A percentile compares a stretch with the other conserved stretches of the same genome.
Evolutionary conservation across 2,113 vertebrate genomes (phyloP).

Genomic region (Mus spicilegus): DNA sequence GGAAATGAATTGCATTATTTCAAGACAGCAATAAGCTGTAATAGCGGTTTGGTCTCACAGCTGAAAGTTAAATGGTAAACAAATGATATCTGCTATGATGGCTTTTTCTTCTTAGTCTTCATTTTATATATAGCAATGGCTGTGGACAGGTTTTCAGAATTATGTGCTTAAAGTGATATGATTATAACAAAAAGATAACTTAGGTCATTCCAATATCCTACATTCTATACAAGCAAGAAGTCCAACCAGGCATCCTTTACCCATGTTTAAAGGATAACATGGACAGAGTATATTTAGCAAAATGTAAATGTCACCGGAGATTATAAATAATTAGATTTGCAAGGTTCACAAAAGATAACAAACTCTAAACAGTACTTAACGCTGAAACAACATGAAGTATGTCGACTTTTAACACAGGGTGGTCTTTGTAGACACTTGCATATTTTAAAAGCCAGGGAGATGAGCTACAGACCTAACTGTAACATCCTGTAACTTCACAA

Average conservation of each 20-base stretch:
- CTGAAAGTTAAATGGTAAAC: constrained; percentile 30
- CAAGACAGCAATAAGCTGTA: constrained; percentile 57
- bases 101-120: background rate
- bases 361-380: constrained; percentile 79
- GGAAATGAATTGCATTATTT: constrained; percentile 53
- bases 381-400: constrained; percentile 76
- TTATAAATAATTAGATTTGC: constrained; percentile 83
- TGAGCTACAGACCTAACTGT: constrained; percentile 51
- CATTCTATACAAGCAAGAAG: constrained; percentile 5
- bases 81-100: background rate
- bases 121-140: background rate
- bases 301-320: constrained; percentile 76
- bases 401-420: constrained; percentile 72
- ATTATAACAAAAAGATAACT: constrained; percentile 26
- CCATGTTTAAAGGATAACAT: constrained; percentile 71
- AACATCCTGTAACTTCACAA: background rate
- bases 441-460: constrained; percentile 71
- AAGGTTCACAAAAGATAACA: constrained; percentile 75
- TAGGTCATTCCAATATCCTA: background rate
- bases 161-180: background rate
- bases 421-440: constrained; percentile 67
- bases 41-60: constrained; percentile 44
- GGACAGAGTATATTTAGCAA: constrained; percentile 77
- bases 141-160: constrained; percentile 2
- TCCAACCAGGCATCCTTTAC: constrained; percentile 2